These are phyloP conservation scores for Notolepis coatsorum DNA, from an alignment of 2,797 vertebrate species.

Conservation along the genomic window DNA sequence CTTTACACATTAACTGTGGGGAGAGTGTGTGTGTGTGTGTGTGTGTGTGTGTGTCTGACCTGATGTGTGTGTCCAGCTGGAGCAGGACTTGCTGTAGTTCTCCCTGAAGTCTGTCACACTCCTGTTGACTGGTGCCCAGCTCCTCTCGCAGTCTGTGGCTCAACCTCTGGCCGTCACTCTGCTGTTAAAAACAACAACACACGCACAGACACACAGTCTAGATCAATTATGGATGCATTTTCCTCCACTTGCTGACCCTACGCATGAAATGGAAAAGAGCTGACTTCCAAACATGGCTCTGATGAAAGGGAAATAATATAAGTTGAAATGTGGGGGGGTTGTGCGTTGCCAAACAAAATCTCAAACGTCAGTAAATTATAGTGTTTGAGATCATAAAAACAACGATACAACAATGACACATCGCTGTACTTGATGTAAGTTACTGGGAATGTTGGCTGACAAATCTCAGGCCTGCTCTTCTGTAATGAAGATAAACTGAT, in stretches of 20 bases:
- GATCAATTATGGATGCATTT: too few species aligned
- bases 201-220: not conserved
- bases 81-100: conserved; percentile 85
- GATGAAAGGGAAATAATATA: too few species aligned
- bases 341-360: not conserved
- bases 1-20: too few species aligned
- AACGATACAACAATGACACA: not conserved
- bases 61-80: conserved; percentile 86
- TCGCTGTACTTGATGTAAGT: not conserved
- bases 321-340: not conserved
- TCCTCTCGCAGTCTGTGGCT: conserved; percentile 83
- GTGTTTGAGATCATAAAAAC: too few species aligned
- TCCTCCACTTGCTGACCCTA: not conserved
- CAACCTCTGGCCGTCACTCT: conserved; percentile 67
- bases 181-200: conserved; percentile 63
- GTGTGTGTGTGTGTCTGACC: conserved; percentile 73
- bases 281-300: not conserved
- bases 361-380: not conserved
- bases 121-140: conserved; percentile 81
- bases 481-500: not conserved
- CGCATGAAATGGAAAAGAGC: not conserved
- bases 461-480: conserved; percentile 6
- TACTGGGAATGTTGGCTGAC: not conserved
- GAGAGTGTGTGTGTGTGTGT: not conserved
- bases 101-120: conserved; percentile 85